A percentile compares a stretch with the other conserved stretches of the same genome.
Evolutionary conservation across 2,797 vertebrate species (phyloP).

Genomic region (Taeniopygia guttata): DNA sequence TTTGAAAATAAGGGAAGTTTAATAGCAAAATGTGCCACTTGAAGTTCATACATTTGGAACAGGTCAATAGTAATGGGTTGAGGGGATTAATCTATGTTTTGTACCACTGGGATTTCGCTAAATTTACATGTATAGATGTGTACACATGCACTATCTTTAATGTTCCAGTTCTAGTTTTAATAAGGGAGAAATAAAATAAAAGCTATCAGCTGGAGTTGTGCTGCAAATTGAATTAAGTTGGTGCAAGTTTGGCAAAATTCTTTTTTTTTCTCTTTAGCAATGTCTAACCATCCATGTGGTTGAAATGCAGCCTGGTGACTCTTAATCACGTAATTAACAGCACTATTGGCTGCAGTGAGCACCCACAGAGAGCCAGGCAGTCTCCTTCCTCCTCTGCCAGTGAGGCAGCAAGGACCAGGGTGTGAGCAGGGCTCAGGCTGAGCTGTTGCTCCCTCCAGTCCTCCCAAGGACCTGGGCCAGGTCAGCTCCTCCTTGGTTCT

Average conservation of each 20-base stretch:
- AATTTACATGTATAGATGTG: not conserved
- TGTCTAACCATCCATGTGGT: not conserved
- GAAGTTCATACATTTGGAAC: not conserved
- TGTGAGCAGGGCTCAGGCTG: not conserved
- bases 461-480: fast-evolving
- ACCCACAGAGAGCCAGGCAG: not conserved
- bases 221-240: not conserved
- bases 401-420: not conserved
- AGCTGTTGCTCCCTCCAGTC: not conserved
- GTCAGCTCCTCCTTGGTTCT: not conserved
- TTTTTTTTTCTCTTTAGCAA: not conserved
- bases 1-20: not conserved
- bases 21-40: not conserved
- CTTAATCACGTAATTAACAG: not conserved
- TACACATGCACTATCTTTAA: not conserved
- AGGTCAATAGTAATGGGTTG: not conserved
- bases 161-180: not conserved
- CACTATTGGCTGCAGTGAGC: not conserved
- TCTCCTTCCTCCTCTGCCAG: not conserved
- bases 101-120: not conserved
- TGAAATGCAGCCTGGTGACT: not conserved
- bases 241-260: not conserved
- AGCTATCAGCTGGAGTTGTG: not conserved
- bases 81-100: not conserved
- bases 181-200: not conserved